Conservation (phyloP, 2,113 vertebrate species). For the Rana temporaria region DNA sequence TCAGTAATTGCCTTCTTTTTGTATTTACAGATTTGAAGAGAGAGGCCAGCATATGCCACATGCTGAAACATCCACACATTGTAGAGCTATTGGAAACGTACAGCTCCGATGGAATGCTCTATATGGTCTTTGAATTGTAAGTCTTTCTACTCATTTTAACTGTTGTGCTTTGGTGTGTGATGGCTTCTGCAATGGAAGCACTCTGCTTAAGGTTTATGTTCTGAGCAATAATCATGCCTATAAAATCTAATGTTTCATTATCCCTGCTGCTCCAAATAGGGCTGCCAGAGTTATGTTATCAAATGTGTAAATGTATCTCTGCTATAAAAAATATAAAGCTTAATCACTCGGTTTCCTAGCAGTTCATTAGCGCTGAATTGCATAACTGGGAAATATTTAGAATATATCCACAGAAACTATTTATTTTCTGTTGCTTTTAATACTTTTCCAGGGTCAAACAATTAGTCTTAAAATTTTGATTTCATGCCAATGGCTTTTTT, state of each 20-base stretch:
- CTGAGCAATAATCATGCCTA: neutral
- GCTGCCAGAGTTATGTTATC: neutral
- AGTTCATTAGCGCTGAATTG: too few relatives aligned
- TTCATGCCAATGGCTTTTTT: too few relatives aligned
- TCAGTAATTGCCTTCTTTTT: neutral
- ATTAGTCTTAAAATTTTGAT: too few relatives aligned
- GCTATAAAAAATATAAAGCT: conserved; percentile 7
- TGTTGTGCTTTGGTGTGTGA: conserved; percentile 23
- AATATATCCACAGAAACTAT: too few relatives aligned
- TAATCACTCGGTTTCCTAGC: neutral
- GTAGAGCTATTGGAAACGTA: conserved; percentile 97
- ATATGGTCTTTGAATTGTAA: conserved; percentile 99
- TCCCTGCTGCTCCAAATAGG: neutral
- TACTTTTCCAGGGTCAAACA: too few relatives aligned
- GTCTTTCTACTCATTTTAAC: conserved; percentile 63
- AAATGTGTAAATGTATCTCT: conserved; percentile 2
- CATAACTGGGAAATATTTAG: too few relatives aligned
- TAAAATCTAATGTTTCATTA: conserved; percentile 1
- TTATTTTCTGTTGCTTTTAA: too few relatives aligned
- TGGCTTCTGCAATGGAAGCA: neutral
- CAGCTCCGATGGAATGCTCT: conserved; percentile 99
- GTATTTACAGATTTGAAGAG: conserved; percentile 90
- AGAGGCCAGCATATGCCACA: conserved; percentile 98
- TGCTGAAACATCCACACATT: conserved; percentile 98
- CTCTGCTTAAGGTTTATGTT: neutral